phyloP scores from a whole-genome alignment of 2,888 invertebrate genomes.

The Cephus pulcher region DNA sequence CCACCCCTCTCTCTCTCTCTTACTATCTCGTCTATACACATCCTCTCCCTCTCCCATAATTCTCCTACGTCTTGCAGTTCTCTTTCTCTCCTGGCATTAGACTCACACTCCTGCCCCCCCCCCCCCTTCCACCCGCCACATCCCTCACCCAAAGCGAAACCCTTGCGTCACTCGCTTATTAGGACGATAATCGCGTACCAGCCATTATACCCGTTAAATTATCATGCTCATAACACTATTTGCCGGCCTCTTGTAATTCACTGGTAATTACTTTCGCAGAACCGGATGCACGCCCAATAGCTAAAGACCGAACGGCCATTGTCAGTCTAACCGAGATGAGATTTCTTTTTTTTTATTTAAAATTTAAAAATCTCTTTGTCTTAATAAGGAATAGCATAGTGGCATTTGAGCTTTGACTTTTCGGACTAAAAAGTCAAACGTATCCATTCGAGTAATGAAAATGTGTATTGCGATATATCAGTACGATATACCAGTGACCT shows the following conservation, averaged over 20 bases:
- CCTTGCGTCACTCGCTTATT: slow-evolving; percentile 62
- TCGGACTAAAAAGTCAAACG: not conserved
- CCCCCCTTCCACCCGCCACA: slow-evolving; percentile 9
- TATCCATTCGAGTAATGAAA: not conserved
- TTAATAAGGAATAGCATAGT: not conserved
- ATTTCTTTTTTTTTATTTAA: not conserved
- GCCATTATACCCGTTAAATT: slow-evolving; percentile 60
- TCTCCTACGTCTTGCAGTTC: slow-evolving; percentile 17
- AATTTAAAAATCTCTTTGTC: not conserved
- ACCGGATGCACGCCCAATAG: slow-evolving; percentile 52
- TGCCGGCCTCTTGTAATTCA: slow-evolving; percentile 50
- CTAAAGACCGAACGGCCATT: not conserved
- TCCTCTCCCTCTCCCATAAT: slow-evolving; percentile 9
- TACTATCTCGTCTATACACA: slow-evolving; percentile 6
- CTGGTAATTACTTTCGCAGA: slow-evolving; percentile 60
- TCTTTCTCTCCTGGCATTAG: slow-evolving; percentile 4
- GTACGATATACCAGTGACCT: too few species aligned
- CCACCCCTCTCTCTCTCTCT: slow-evolving; percentile 26
- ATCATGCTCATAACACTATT: slow-evolving; percentile 53
- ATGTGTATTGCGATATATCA: not conserved
- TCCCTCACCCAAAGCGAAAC: slow-evolving; percentile 35
- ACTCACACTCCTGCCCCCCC: slow-evolving; percentile 6
- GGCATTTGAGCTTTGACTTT: not conserved
- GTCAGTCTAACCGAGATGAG: not conserved
- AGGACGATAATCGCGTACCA: slow-evolving; percentile 61